A percentile compares a stretch with the other conserved stretches of the same genome.
Evolutionary conservation across 2,888 invertebrate species (phyloP).

Genomic region (Alcis repandata): DNA sequence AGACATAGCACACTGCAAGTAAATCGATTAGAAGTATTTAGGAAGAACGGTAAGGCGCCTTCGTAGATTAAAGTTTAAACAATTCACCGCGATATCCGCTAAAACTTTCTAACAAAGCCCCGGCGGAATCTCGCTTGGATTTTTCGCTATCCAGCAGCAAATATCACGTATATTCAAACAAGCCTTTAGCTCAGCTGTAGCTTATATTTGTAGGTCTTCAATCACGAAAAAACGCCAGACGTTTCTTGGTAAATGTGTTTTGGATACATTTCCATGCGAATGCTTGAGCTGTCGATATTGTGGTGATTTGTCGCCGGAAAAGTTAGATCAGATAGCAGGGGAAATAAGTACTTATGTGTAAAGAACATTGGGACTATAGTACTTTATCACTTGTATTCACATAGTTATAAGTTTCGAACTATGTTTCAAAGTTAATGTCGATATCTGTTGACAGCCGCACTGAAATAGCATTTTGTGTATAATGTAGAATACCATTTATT

Average conservation of each 20-base stretch:
- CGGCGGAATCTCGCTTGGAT: neutral
- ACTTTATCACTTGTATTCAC: no score
- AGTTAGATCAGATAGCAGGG: slow-evolving; percentile 1
- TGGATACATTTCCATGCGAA: slow-evolving; percentile 8
- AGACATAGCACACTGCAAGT: neutral
- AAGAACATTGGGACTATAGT: no score
- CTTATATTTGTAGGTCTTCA: neutral
- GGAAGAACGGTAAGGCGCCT: neutral
- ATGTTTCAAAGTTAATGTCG: no score
- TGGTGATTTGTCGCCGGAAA: neutral
- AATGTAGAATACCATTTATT: no score
- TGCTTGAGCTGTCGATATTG: slow-evolving; percentile 5
- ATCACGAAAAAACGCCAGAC: neutral
- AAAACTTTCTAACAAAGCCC: neutral
- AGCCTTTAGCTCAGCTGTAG: neutral
- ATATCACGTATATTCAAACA: neutral
- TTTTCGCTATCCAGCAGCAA: neutral
- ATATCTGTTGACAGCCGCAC: no score
- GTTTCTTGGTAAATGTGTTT: slow-evolving; percentile 2
- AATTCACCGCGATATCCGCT: neutral
- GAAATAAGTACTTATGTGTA: neutral
- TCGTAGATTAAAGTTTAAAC: neutral
- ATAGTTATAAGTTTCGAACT: no score
- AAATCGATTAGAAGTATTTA: no score
- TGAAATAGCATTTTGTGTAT: no score